Evolutionary conservation across 2,113 vertebrate genomes (phyloP), one percentile per base, ranked within the genome.

Genomic region (Eublepharis macularius): DNA sequence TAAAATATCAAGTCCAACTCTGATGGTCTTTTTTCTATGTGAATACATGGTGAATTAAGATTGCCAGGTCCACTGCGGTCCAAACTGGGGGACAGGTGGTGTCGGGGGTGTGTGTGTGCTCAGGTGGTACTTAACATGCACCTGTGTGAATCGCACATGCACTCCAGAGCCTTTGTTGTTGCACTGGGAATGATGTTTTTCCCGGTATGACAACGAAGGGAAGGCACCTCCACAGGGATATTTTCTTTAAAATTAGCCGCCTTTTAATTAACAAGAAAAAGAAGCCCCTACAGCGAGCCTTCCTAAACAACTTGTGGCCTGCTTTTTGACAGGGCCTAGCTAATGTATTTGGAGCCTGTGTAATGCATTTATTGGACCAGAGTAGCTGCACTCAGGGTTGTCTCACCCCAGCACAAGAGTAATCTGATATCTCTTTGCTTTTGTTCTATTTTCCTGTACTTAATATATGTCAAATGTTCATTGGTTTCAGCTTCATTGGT

Each of bases 381-480:
- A 72, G 26, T 54, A 72, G 47, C 12, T 54, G 66, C 47, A 24
- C 34, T 17, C 66, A 72, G 54, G 51, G 14, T 70, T 70, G 66
- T 29, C n/a, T 51, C n/a, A 54, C 10, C 11, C 11, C 34, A 70
- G 3, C 26, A 43, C 80, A 66, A 29, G 60, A 47, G 29, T n/a
- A 39, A 32, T 47, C 45, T 41, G n/a, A 49, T 69, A 72, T 34
- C 66, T 39, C 4, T n/a, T 51, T 49, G 47, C 16, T 82, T 91
- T 32, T 68, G 60, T 90, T n/a, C 63, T 88, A 74, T 54, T 85
- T 76, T 87, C 54, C 16, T 77, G 11, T 45, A 4, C 84, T 13
- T 79, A 0, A 70, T 65, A 89, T 81, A 66, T 88, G 89, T 54
- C 90, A 92, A 86, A 3, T 24, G 79, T 88, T 82, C n/a, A n/a